phyloP scores from a whole-genome alignment of 2,888 invertebrate genomes.

The Pilophorus perplexus region DNA sequence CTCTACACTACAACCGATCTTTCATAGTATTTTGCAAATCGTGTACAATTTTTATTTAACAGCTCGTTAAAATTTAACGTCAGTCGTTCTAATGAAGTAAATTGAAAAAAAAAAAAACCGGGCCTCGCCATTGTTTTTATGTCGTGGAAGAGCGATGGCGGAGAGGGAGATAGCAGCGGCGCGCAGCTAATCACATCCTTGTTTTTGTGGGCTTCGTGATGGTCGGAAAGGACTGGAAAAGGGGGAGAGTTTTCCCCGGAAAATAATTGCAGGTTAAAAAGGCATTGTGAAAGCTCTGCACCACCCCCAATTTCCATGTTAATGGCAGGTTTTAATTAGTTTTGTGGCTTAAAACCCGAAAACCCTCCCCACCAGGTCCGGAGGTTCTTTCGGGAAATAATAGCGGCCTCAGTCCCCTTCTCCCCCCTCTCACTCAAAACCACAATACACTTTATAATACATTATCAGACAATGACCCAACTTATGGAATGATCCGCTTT shows the following conservation, averaged over 20 bases:
- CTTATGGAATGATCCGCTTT: constrained; percentile 37
- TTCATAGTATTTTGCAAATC: no score
- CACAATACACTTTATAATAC: constrained; percentile 42
- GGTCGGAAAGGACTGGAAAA: no score
- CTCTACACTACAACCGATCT: no score
- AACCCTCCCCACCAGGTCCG: background rate
- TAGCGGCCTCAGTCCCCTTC: no score
- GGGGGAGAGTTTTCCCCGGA: background rate
- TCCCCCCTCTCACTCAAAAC: no score
- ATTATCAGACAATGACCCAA: constrained; percentile 40
- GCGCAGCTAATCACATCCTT: constrained; percentile 36
- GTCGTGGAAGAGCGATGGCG: no score
- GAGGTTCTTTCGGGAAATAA: constrained; percentile 2
- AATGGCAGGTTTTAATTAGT: constrained; percentile 45
- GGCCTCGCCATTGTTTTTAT: no score
- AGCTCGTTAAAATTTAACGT: no score
- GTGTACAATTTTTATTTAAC: no score
- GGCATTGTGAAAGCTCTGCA: constrained; percentile 37
- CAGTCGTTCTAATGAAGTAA: no score
- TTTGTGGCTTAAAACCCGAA: constrained; percentile 42
- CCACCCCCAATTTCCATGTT: constrained; percentile 45
- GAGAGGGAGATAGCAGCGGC: no score
- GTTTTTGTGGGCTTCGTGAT: constrained; percentile 38
- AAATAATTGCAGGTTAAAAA: constrained; percentile 44
- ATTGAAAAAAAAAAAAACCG: no score